Evolutionary conservation across 2,113 vertebrate species (phyloP).

Genomic region (Epinephelus lanceolatus): DNA sequence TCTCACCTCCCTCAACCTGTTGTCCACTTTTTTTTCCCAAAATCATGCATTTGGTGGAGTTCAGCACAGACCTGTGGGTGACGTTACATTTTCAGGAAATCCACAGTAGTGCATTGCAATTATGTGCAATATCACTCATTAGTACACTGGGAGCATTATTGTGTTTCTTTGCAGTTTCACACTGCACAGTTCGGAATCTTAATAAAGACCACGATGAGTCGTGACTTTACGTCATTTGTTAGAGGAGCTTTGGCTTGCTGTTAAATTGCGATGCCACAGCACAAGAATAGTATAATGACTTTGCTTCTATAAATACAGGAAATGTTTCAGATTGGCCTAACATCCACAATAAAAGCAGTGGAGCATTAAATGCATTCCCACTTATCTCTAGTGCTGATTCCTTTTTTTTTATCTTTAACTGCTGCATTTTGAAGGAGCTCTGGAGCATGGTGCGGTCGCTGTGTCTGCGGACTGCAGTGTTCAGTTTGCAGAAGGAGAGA

Average conservation of each 20-base stretch:
- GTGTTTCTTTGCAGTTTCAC: conserved; percentile 33
- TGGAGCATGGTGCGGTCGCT: conserved; percentile 23
- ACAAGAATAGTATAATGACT: conserved; percentile 57
- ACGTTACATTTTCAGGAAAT: not conserved
- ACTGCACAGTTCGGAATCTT: conserved; percentile 10
- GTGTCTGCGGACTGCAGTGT: conserved; percentile 25
- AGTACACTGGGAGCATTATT: conserved; percentile 9
- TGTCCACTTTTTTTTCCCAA: no score
- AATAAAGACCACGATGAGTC: conserved; percentile 35
- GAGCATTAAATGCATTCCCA: conserved; percentile 60
- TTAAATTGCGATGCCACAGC: conserved; percentile 51
- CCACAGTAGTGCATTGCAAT: not conserved
- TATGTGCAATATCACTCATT: not conserved
- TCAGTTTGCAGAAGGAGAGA: conserved; percentile 37
- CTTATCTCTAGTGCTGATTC: conserved; percentile 47
- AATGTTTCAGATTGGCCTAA: conserved; percentile 60
- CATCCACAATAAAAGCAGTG: conserved; percentile 64
- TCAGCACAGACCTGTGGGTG: no score
- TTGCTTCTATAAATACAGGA: conserved; percentile 68
- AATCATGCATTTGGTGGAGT: no score
- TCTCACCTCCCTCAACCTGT: no score
- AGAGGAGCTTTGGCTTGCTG: conserved; percentile 51
- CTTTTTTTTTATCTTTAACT: conserved; percentile 32
- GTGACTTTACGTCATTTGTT: conserved; percentile 45
- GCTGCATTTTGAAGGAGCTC: conserved; percentile 49